Evolutionary conservation across 2,113 vertebrate species (phyloP).

Genomic region (Struthidea cinerea): DNA sequence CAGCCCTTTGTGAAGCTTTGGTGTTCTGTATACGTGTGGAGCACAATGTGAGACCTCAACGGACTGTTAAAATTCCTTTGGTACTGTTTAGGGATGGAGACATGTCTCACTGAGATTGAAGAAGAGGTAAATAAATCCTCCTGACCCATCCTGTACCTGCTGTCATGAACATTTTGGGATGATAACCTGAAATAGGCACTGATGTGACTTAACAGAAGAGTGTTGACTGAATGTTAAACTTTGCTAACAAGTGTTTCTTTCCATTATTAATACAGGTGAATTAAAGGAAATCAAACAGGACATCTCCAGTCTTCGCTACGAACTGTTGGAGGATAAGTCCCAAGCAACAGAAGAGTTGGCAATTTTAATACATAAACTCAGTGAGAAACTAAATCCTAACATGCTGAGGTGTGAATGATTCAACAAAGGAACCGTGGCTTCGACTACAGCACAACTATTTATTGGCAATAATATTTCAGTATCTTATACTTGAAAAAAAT

Average conservation of each 20-base stretch:
- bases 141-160: neutral
- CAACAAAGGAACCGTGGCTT: neutral
- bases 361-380: slow-evolving; percentile 84
- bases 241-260: neutral
- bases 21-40: neutral
- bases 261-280: slow-evolving; percentile 74
- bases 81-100: neutral
- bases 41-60: neutral
- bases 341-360: slow-evolving; percentile 86
- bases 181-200: neutral
- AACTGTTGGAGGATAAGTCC: slow-evolving; percentile 87
- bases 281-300: slow-evolving; percentile 92
- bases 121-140: neutral
- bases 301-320: slow-evolving; percentile 88
- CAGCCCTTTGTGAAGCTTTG: neutral
- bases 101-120: neutral
- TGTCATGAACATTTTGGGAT: neutral
- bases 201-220: neutral
- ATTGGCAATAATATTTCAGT: slow-evolving; percentile 81
- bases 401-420: slow-evolving; percentile 74
- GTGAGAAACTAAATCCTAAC: slow-evolving; percentile 79
- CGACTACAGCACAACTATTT: slow-evolving; percentile 71
- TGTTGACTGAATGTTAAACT: neutral
- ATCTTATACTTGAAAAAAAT: slow-evolving; percentile 77
- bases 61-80: neutral